Evolutionary conservation across 2,888 invertebrate species (phyloP).

Genomic region (Pyrochroa serraticornis): DNA sequence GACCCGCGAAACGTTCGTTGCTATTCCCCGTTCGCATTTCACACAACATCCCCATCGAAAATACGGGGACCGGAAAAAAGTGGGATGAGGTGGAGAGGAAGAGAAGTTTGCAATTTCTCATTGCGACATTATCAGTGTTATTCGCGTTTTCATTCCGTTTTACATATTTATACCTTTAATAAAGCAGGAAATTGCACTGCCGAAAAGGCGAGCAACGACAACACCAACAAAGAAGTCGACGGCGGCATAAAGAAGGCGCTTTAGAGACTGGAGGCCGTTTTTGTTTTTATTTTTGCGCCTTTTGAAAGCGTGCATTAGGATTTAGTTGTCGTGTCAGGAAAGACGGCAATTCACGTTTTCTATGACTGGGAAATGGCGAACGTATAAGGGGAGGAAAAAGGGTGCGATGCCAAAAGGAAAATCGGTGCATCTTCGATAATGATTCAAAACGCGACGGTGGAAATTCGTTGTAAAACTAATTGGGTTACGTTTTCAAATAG

Average conservation of each 20-base stretch:
- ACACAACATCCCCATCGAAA: background rate
- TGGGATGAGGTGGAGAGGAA: too few relatives aligned
- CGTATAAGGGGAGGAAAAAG: background rate
- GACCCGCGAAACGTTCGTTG: too few relatives aligned
- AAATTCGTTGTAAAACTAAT: too few relatives aligned
- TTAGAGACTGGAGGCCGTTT: constrained; percentile 18
- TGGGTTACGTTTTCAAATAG: too few relatives aligned
- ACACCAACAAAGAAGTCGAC: constrained; percentile 28
- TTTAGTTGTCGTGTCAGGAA: constrained; percentile 34
- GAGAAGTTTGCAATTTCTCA: constrained; percentile 9
- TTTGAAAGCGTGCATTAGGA: constrained; percentile 29
- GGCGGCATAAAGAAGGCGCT: constrained; percentile 32
- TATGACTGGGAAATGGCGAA: constrained; percentile 22
- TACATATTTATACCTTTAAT: constrained; percentile 50
- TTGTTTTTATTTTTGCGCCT: constrained; percentile 30
- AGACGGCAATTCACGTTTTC: constrained; percentile 31
- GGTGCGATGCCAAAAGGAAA: too few relatives aligned
- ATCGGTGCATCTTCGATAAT: too few relatives aligned
- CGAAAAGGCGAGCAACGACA: constrained; percentile 33
- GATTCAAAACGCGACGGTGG: too few relatives aligned
- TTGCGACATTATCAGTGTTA: constrained; percentile 43
- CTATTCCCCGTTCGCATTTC: too few relatives aligned
- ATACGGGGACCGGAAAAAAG: constrained; percentile 8
- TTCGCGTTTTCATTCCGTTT: constrained; percentile 44
- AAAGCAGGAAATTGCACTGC: constrained; percentile 45